phyloP scores from a whole-genome alignment of 2,113 vertebrate genomes.

The Sakesphorus luctuosus region DNA sequence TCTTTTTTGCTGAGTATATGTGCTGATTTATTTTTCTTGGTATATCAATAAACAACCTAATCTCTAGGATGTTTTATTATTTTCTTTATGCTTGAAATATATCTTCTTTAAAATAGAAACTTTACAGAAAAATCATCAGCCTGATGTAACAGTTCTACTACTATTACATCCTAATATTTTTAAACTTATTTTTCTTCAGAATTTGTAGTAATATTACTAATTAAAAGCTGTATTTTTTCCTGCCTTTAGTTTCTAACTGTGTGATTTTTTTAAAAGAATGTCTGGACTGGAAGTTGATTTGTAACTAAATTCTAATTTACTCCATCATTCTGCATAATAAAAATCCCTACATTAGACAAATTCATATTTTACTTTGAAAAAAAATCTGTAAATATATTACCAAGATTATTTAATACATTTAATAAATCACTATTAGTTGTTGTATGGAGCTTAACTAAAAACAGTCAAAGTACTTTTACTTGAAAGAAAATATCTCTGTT shows the following conservation, averaged over 20 bases:
- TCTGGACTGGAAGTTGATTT: background rate
- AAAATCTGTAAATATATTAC: background rate
- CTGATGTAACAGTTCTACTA: background rate
- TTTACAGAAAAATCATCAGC: background rate
- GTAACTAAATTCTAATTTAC: background rate
- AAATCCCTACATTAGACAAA: background rate
- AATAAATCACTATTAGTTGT: accelerated
- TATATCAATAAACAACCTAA: background rate
- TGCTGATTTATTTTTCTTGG: background rate
- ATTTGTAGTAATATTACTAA: background rate
- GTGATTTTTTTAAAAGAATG: background rate
- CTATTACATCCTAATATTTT: background rate
- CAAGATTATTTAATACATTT: background rate
- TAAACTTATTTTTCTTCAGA: background rate
- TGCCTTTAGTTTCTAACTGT: background rate
- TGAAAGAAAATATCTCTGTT: background rate
- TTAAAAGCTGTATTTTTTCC: background rate
- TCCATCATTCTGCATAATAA: background rate
- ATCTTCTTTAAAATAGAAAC: background rate
- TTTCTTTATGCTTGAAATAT: background rate
- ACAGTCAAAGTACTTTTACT: background rate
- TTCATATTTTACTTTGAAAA: background rate
- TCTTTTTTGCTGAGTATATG: background rate
- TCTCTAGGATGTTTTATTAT: background rate
- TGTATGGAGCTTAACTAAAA: background rate